phyloP scores from a whole-genome alignment of 1,140 invertebrate genomes.

The Babylonia areolata region DNA sequence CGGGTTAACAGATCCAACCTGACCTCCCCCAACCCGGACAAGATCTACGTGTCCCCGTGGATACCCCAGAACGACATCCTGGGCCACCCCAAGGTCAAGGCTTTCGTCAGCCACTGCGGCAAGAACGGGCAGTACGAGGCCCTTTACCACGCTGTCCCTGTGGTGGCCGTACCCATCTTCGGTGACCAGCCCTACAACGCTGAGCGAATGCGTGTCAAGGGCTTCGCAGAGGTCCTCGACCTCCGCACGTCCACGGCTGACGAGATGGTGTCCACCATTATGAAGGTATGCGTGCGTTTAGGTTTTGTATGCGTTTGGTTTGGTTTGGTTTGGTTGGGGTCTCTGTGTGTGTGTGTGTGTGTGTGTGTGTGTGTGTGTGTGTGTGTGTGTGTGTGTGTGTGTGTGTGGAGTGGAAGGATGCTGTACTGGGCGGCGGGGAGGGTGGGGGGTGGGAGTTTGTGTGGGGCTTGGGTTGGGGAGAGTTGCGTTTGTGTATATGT shows the following conservation, averaged over 20 bases:
- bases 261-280: conserved; percentile 30
- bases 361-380: not conserved
- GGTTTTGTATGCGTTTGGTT: too few relatives aligned
- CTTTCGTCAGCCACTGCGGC: conserved; percentile 64
- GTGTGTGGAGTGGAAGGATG: too few relatives aligned
- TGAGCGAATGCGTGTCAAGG: conserved; percentile 38
- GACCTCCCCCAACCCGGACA: conserved; percentile 15
- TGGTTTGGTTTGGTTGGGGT: too few relatives aligned
- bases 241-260: conserved; percentile 33
- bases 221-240: conserved; percentile 32
- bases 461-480: too few relatives aligned
- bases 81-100: conserved; percentile 45
- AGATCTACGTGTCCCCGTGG: conserved; percentile 19
- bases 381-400: not conserved
- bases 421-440: too few relatives aligned
- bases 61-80: conserved; percentile 47
- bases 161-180: conserved; percentile 82
- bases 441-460: too few relatives aligned
- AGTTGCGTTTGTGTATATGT: too few relatives aligned
- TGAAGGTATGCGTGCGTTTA: conserved; percentile 18
- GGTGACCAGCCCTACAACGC: conserved; percentile 52
- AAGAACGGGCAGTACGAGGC: conserved; percentile 61
- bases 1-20: conserved; percentile 39
- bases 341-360: too few relatives aligned
- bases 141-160: conserved; percentile 60